Base-by-base conservation (phyloP, 2,888 invertebrate species). In the Synergus japonicus region DNA sequence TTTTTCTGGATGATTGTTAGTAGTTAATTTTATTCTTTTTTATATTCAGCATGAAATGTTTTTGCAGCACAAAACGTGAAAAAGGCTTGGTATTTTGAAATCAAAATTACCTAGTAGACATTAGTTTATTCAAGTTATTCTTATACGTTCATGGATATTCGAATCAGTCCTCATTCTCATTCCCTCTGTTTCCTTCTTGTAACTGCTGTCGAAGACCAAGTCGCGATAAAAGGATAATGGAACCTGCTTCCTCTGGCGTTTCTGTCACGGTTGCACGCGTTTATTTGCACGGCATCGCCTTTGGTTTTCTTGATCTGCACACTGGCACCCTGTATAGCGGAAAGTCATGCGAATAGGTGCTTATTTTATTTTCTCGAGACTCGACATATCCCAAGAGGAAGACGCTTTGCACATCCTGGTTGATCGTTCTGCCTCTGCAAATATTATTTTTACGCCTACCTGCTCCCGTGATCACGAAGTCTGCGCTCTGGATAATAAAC, bases 181-280 rank as follows among this genome's bases (percentile, higher is more conserved):
- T 54, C 49, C 15, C 37, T 13, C 12, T 37, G 37, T 37, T 29
- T 49, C 46, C 29, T 22, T 73, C 49, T 43, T 22, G 9, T 46
- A 69, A 49, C 29, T 54, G 54, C 54, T 54, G 54, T 73, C 73
- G 54, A 54, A 73, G 82, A 82, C 79, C 77, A 76, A 76, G 80
- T 81, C 77, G 60, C 82, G 84, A 83, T 82, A 82, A 84, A 82
- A 84, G 81, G 82, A 83, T 83, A 81, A 83, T 83, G 77, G 82
- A 82, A 80, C 77, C 77, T 78, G 82, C 79, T 82, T 82, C 83
- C 83, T 84, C 80, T 76, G 73, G 76, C 78, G 78, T 77, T 80
- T 78, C 82, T 83, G 82, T 83, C 84, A 83, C 83, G 84, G 84
- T 84, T 84, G 83, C 83, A 73, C 82, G 83, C 81, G 78, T 84